These are phyloP conservation scores for Pterois miles DNA, from an alignment of 2,797 vertebrate species.

Conservation along the genomic window DNA sequence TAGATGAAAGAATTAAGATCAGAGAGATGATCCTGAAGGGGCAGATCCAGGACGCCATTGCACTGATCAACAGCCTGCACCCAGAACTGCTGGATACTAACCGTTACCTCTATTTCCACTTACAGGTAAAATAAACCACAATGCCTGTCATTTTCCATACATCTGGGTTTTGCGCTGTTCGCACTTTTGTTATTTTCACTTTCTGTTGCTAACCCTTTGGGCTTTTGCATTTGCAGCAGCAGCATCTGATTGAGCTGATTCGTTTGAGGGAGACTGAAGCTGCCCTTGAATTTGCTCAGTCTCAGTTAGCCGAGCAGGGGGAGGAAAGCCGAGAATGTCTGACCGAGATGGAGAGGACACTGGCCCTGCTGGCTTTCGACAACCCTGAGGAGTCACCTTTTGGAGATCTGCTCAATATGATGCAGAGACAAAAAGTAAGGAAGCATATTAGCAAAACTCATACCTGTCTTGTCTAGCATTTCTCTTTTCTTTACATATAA, in stretches of 20 bases:
- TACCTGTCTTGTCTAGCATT: background rate
- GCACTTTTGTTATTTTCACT: background rate
- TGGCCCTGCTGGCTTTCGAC: constrained; percentile 96
- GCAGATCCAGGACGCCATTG: constrained; percentile 97
- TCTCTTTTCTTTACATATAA: background rate
- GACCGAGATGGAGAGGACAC: constrained; percentile 97
- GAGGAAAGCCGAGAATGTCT: constrained; percentile 98
- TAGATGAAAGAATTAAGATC: constrained; percentile 98
- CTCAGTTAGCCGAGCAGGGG: constrained; percentile 96
- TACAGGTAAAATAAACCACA: constrained; percentile 85
- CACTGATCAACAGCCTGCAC: constrained; percentile 95
- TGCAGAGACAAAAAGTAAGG: constrained; percentile 97
- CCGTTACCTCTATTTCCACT: constrained; percentile 97
- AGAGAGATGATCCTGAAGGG: constrained; percentile 98
- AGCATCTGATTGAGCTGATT: constrained; percentile 98
- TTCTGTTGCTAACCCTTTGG: background rate
- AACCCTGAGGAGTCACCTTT: constrained; percentile 98
- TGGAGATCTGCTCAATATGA: constrained; percentile 97
- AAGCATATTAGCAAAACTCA: background rate
- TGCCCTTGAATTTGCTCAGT: constrained; percentile 97
- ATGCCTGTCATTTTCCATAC: background rate
- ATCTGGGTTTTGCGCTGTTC: background rate
- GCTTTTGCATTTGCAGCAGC: constrained; percentile 84
- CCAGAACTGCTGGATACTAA: constrained; percentile 97
- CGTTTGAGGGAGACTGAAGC: constrained; percentile 97